Evolutionary conservation across 2,888 invertebrate species (phyloP).

Genomic region (Penaeus monodon): DNA sequence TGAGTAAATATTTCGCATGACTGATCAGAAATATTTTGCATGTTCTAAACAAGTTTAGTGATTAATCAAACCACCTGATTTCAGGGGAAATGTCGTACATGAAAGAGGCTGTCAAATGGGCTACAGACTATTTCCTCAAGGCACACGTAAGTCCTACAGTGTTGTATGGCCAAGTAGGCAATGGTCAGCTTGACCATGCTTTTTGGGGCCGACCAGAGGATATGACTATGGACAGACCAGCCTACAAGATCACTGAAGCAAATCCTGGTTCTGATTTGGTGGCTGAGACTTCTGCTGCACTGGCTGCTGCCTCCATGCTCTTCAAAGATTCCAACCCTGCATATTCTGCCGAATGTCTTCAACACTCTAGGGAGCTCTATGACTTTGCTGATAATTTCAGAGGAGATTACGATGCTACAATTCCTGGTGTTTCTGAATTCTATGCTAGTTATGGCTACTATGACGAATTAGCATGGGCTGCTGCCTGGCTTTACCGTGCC

Average conservation of each 20-base stretch:
- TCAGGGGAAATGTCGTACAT: neutral
- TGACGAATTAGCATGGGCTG: slow-evolving; percentile 75
- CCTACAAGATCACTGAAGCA: slow-evolving; percentile 30
- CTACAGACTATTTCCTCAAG: slow-evolving; percentile 53
- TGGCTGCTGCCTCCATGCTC: slow-evolving; percentile 68
- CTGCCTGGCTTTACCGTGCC: slow-evolving; percentile 74
- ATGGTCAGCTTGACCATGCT: slow-evolving; percentile 74
- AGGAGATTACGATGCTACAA: slow-evolving; percentile 63
- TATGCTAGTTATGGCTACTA: slow-evolving; percentile 71
- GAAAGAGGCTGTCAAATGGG: slow-evolving; percentile 25
- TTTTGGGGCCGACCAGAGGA: slow-evolving; percentile 71
- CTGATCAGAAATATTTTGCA: too few relatives aligned
- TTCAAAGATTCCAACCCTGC: slow-evolving; percentile 66
- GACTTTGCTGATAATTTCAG: slow-evolving; percentile 65
- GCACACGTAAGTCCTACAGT: slow-evolving; percentile 6
- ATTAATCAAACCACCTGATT: neutral
- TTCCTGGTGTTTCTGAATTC: slow-evolving; percentile 63
- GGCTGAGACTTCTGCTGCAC: slow-evolving; percentile 69
- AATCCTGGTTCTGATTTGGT: slow-evolving; percentile 68
- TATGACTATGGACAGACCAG: slow-evolving; percentile 52
- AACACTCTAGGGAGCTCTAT: slow-evolving; percentile 65
- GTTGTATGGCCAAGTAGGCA: slow-evolving; percentile 70
- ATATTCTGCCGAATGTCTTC: slow-evolving; percentile 64
- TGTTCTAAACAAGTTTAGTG: too few relatives aligned
- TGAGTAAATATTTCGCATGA: too few relatives aligned